These are phyloP conservation scores for Toxostoma redivivum DNA, from an alignment of 2,113 vertebrate species.

Conservation along the genomic window DNA sequence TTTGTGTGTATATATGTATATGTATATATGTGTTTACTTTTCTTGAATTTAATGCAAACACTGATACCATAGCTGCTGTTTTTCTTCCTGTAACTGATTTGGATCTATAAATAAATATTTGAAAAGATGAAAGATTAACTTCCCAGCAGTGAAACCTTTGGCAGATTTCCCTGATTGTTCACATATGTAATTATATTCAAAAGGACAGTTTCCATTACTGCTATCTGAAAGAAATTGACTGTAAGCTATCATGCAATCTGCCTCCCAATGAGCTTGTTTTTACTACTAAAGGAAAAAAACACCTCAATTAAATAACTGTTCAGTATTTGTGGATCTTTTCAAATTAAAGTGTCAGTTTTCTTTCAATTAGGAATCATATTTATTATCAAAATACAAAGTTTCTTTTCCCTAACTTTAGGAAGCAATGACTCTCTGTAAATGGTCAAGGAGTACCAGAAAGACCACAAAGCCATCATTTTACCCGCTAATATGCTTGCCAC, in stretches of 20 bases:
- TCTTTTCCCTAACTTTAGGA: not conserved
- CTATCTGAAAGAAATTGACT: not conserved
- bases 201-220: conserved; percentile 24
- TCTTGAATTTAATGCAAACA: not conserved
- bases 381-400: not conserved
- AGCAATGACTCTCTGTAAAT: not conserved
- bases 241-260: not conserved
- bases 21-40: not conserved
- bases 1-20: not conserved
- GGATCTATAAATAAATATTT: conserved; percentile 1
- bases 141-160: not conserved
- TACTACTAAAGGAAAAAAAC: not conserved
- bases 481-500: not conserved
- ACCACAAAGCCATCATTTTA: not conserved
- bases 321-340: not conserved
- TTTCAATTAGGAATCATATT: not conserved
- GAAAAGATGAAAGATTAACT: conserved; percentile 29
- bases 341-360: not conserved
- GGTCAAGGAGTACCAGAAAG: not conserved
- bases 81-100: not conserved
- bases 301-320: not conserved
- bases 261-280: not conserved
- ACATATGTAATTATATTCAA: conserved; percentile 21
- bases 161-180: conserved; percentile 19
- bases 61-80: not conserved